Evolutionary conservation across 2,797 vertebrate species (phyloP), one percentile per base, ranked within the genome.

Genomic region (Diplodus sargus): DNA sequence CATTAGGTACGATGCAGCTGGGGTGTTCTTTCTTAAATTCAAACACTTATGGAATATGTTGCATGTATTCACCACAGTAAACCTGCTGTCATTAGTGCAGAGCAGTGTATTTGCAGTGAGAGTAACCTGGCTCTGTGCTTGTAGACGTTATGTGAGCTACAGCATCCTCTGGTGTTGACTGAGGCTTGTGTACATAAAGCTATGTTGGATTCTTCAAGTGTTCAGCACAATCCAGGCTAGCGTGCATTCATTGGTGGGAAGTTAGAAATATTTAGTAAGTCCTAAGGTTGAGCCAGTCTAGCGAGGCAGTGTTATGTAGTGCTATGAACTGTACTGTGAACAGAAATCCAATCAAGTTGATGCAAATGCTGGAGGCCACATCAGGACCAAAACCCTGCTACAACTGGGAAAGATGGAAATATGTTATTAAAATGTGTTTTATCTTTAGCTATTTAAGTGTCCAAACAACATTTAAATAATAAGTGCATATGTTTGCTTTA

Each of bases 101-200:
- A 30, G 30, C 7, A 20, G 39, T 23, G 54, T 16, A 18, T 62
- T 47, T n/a, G 42, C 49, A n/a, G 49, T 54, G 28, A 52, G 8
- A 53, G 16, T 70, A 18, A 7, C 28, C 7, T 34, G 10, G 7
- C 13, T 75, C 12, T 48, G 45, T 10, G 7, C 67, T 25, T 47
- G 23, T 42, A 20, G 23, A 59, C 47, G 63, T 58, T 78, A 49
- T 34, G 60, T 82, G 83, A 71, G 23, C 79, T 52, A 85, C 87
- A 90, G 90, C 88, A 63, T 54, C 91, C 89, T 86, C 90, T 90
- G 75, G 56, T 93, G 90, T 81, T 60, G 39, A 42, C 34, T 67
- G 23, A 13, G 47, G 45, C 45, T 52, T 12, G 2, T 64, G 25
- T 42, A 17, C 43, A 65, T 22, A 0, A 25, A 42, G 9, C 18